These are phyloP conservation scores for Acronicta psi DNA, from an alignment of 2,888 invertebrate species.

Conservation along the genomic window DNA sequence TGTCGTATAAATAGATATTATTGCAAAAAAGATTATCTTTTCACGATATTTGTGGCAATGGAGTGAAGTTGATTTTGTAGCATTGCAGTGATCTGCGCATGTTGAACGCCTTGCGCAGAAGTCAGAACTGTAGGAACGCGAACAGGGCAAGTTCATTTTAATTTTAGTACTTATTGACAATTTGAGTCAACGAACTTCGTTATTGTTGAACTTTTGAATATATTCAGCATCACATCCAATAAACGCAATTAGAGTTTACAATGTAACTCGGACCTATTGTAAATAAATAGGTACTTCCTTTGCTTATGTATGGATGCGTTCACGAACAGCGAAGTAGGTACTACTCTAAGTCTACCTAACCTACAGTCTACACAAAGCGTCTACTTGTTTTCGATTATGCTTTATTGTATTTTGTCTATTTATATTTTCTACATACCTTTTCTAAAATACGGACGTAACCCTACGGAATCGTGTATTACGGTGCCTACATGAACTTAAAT, in stretches of 20 bases:
- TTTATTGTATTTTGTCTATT: too few species aligned
- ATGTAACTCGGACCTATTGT: slow-evolving; percentile 37
- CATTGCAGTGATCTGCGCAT: slow-evolving; percentile 87
- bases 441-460: too few species aligned
- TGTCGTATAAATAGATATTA: slow-evolving; percentile 57
- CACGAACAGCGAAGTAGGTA: slow-evolving; percentile 19
- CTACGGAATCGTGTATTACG: background rate
- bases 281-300: slow-evolving; percentile 64
- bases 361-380: background rate
- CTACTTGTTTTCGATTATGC: too few species aligned
- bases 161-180: slow-evolving; percentile 79
- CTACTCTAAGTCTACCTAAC: too few species aligned
- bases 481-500: slow-evolving; percentile 1
- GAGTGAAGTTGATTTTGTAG: slow-evolving; percentile 85
- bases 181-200: slow-evolving; percentile 79
- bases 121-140: slow-evolving; percentile 71
- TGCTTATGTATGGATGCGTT: slow-evolving; percentile 54
- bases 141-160: slow-evolving; percentile 69
- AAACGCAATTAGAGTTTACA: slow-evolving; percentile 31
- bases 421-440: too few species aligned
- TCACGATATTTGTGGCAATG: slow-evolving; percentile 70
- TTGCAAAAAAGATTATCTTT: slow-evolving; percentile 70
- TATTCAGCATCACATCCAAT: slow-evolving; percentile 28
- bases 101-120: slow-evolving; percentile 82
- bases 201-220: slow-evolving; percentile 50